Evolutionary conservation across 2,888 invertebrate genomes (phyloP).

Genomic region (Nephrotoma flavescens): DNA sequence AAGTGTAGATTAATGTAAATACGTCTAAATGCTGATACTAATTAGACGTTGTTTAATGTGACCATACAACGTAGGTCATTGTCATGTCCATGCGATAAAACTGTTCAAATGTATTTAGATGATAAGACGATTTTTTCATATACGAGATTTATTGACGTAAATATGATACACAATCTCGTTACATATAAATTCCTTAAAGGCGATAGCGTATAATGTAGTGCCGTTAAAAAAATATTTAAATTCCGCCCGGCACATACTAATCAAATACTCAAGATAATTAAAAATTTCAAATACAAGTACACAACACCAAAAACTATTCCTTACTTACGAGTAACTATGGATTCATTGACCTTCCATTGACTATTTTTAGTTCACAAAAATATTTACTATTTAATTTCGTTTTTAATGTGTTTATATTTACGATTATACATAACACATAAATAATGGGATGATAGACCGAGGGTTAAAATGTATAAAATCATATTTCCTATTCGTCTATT

Average conservation of each 20-base stretch:
- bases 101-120: not conserved
- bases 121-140: not conserved
- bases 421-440: not conserved
- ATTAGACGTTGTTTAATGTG: not conserved
- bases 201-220: no score
- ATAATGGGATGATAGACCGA: not conserved
- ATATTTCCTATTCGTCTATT: not conserved
- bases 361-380: not conserved
- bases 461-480: not conserved
- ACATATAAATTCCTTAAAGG: no score
- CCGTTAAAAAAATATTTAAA: no score
- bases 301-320: no score
- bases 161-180: no score
- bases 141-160: not conserved
- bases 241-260: no score
- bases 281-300: no score
- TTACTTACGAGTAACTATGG: not conserved
- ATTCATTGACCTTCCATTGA: not conserved
- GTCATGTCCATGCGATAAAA: not conserved
- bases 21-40: no score
- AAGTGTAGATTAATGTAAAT: no score
- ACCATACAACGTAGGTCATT: not conserved
- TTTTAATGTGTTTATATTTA: not conserved
- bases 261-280: no score
- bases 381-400: not conserved